These are phyloP conservation scores for Aleadryas rufinucha DNA, from an alignment of 2,113 vertebrate species.

Conservation along the genomic window DNA sequence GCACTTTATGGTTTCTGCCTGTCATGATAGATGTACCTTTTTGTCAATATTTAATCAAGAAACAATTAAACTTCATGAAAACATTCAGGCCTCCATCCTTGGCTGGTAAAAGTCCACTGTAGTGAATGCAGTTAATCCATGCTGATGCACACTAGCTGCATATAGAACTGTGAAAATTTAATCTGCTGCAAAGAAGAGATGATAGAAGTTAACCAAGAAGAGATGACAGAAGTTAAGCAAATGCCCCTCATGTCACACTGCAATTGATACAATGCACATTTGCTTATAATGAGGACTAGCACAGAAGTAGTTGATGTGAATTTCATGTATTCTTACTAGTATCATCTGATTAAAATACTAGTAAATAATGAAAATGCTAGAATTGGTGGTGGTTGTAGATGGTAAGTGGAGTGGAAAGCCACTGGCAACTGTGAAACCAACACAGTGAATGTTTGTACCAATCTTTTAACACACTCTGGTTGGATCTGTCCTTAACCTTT, in stretches of 20 bases:
- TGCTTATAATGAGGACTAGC: not conserved
- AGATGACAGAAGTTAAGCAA: not conserved
- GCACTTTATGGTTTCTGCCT: conserved; percentile 57
- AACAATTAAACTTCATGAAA: conserved; percentile 70
- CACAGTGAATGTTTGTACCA: not conserved
- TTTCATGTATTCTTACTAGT: not conserved
- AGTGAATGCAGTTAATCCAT: not conserved
- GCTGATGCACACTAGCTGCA: not conserved
- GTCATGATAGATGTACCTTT: conserved; percentile 39
- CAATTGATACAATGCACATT: not conserved
- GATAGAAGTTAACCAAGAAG: not conserved
- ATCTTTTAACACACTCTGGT: not conserved
- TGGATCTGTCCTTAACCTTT: rapidly evolving
- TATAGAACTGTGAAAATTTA: not conserved
- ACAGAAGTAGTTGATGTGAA: not conserved
- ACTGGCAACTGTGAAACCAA: not conserved
- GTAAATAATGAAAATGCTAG: not conserved
- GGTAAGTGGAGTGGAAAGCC: not conserved
- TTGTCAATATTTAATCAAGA: conserved; percentile 74
- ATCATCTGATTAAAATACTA: not conserved
- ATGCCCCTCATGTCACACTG: not conserved
- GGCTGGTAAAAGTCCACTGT: not conserved
- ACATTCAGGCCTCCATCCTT: conserved; percentile 13
- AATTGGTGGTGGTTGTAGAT: not conserved
- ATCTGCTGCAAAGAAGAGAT: not conserved